phyloP scores from a whole-genome alignment of 2,797 vertebrate species.

The Poecilia velifera region DNA sequence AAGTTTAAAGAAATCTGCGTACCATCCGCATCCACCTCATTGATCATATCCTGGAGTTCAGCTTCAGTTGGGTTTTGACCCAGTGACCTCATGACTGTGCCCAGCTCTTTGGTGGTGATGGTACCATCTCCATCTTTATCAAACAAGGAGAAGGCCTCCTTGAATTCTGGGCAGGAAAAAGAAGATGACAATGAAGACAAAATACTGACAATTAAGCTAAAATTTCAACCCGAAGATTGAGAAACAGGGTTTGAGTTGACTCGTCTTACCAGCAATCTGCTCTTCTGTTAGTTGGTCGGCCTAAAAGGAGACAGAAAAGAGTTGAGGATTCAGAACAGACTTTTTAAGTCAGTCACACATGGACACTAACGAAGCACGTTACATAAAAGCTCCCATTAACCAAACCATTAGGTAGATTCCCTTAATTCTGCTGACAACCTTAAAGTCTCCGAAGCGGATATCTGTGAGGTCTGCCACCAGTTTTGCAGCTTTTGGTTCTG shows the following conservation, averaged over 20 bases:
- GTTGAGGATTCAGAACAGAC: not conserved
- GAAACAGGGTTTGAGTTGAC: not conserved
- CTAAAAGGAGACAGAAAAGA: slow-evolving; percentile 31
- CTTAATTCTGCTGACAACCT: slow-evolving; percentile 64
- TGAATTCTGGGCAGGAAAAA: slow-evolving; percentile 86
- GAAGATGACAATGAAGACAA: not conserved
- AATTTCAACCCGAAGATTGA: not conserved
- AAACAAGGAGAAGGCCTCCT: slow-evolving; percentile 99
- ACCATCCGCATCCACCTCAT: slow-evolving; percentile 98
- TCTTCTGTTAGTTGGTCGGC: slow-evolving; percentile 80
- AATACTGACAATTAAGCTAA: not conserved
- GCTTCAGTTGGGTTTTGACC: slow-evolving; percentile 98
- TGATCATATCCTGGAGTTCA: slow-evolving; percentile 98
- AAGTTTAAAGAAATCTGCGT: slow-evolving; percentile 12
- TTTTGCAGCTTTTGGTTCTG: slow-evolving; percentile 75
- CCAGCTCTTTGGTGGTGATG: slow-evolving; percentile 98
- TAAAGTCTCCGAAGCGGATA: slow-evolving; percentile 73
- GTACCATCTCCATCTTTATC: slow-evolving; percentile 98
- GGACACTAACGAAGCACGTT: not conserved
- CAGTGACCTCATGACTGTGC: slow-evolving; percentile 97
- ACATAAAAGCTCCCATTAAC: not conserved
- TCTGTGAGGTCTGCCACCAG: slow-evolving; percentile 80
- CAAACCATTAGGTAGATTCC: not conserved
- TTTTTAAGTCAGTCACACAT: not conserved
- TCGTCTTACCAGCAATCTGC: slow-evolving; percentile 73